Base-by-base conservation (phyloP, 1,140 invertebrate species). In the Agraylea sexmaculata region DNA sequence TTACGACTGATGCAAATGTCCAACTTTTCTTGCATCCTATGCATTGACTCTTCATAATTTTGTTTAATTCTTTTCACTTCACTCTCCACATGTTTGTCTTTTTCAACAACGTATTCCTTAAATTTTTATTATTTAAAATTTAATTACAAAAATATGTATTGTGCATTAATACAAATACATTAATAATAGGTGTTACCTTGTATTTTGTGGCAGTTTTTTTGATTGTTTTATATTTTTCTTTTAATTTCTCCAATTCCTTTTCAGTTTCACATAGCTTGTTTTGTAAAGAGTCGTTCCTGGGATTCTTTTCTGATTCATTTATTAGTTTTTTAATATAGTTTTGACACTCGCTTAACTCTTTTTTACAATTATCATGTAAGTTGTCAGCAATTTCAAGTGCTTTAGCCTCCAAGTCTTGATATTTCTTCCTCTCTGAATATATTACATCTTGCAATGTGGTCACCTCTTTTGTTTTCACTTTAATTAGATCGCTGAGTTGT, bases 201-300 rank as follows among this genome's bases (percentile, higher is more conserved):
- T 73, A 72, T 46, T 69, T 71, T n/a, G 58, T 55, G 10, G 66
- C 64, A 4, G 68, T 71, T 47, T 66, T 68, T 48, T 73, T 73
- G 4, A 63, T 66, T 40, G 66, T 66, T 46, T 65, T 68, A 45
- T 73, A 74, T 37, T 73, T 73, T 12, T 69, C 61, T 21, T 68
- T 63, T 17, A 69, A 43, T 2, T 49, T 53, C 20, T 60, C 53
- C 45, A 70, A 46, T 11, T 65, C 60, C 1, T 48, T 36, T 27
- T 59, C 51, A 12, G 60, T 43, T 37, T 32, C 10, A 10, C 22
- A 20, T 23, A 43, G 43, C 27, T 49, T 42, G 4, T 17, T 17
- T 18, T 47, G 35, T 21, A 44, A 19, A n/a, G n/a, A n/a, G n/a
- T n/a, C n/a, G n/a, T n/a, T n/a, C n/a, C n/a, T n/a, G n/a, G n/a